A percentile compares a stretch with the other conserved stretches of the same genome.
Evolutionary conservation across 2,888 invertebrate genomes (phyloP).

Genomic region (Eudasyphora cyanicolor): DNA sequence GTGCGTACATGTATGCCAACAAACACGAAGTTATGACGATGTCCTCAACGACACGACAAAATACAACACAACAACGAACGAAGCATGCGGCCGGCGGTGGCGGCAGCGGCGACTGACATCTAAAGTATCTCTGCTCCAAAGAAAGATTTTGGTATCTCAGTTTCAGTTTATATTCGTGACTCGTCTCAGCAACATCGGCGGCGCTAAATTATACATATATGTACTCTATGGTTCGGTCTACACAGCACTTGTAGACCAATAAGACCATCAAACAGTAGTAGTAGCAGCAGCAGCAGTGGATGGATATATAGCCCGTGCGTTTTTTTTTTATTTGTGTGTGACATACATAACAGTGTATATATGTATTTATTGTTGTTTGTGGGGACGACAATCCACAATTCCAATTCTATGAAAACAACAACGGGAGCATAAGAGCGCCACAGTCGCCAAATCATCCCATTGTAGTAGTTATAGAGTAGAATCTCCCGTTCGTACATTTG

Average conservation of each 20-base stretch:
- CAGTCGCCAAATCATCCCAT: not conserved
- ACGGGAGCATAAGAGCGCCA: not conserved
- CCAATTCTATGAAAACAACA: not conserved
- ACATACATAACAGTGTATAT: not conserved
- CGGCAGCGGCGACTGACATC: constrained; percentile 57
- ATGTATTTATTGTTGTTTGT: constrained; percentile 1
- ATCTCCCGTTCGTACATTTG: not conserved
- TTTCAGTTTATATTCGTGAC: constrained; percentile 70
- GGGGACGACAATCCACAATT: constrained; percentile 7
- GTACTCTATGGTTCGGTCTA: too few species aligned
- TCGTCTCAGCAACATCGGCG: constrained; percentile 68
- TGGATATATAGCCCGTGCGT: constrained; percentile 8
- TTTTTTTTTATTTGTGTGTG: not conserved
- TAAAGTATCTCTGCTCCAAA: constrained; percentile 14
- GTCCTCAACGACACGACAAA: constrained; percentile 2
- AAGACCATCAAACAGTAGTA: too few species aligned
- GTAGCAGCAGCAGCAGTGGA: not conserved
- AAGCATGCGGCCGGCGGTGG: not conserved
- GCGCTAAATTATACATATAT: too few species aligned
- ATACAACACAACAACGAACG: constrained; percentile 3
- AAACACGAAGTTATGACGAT: constrained; percentile 29
- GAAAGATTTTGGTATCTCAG: constrained; percentile 53
- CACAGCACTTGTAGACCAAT: too few species aligned
- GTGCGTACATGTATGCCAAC: not conserved
- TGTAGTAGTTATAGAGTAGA: not conserved